These are phyloP conservation scores for Psephotus haematonotus DNA, from an alignment of 2,113 vertebrate genomes.

Conservation along the genomic window DNA sequence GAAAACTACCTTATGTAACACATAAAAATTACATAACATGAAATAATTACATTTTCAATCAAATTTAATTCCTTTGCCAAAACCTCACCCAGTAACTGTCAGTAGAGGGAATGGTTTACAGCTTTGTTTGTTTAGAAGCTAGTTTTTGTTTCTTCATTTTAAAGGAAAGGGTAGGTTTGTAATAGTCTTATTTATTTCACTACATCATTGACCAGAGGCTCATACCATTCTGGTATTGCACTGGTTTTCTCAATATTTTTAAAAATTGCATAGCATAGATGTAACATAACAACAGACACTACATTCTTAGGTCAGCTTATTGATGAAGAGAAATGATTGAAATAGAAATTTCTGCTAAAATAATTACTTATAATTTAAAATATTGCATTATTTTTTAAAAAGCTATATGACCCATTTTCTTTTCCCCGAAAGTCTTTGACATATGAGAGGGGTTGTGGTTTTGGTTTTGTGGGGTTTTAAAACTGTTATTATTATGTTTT, in stretches of 20 bases:
- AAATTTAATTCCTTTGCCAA: not conserved
- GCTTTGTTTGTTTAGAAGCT: not conserved
- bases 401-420: not conserved
- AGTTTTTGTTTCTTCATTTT: not conserved
- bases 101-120: accelerated
- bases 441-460: not conserved
- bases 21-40: not conserved
- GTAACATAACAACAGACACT: not conserved
- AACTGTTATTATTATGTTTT: not conserved
- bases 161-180: not conserved
- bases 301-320: not conserved
- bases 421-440: not conserved
- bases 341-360: not conserved
- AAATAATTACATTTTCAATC: not conserved
- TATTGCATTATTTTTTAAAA: not conserved
- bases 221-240: not conserved
- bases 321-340: not conserved
- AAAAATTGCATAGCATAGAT: not conserved
- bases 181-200: not conserved
- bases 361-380: not conserved
- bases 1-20: not conserved
- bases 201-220: not conserved
- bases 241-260: not conserved
- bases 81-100: not conserved
- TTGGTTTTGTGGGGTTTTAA: not conserved